Percentiles rank a stretch among this genome's conserved stretches.
Evolutionary conservation across 2,888 invertebrate species (phyloP).

Genomic region (Ormyrus labotus): DNA sequence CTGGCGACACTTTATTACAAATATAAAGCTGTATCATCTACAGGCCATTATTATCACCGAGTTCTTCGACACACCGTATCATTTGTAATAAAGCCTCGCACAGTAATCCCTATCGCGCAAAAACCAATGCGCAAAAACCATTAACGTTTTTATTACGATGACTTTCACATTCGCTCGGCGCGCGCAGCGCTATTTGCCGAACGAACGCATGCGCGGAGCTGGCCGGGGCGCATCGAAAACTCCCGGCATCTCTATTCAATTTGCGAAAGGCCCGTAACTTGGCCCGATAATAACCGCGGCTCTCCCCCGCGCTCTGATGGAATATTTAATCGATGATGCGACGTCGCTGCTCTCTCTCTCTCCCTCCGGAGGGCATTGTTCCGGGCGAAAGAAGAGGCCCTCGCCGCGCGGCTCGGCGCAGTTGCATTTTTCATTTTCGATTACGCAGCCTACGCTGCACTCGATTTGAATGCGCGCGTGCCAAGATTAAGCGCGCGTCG

Average conservation of each 20-base stretch:
- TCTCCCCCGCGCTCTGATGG: slow-evolving; percentile 25
- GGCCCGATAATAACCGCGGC: slow-evolving; percentile 29
- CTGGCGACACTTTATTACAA: too few relatives aligned
- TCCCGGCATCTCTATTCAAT: slow-evolving; percentile 41
- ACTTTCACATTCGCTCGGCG: too few relatives aligned
- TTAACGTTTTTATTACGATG: too few relatives aligned
- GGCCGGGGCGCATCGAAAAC: slow-evolving; percentile 3
- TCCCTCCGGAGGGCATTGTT: slow-evolving; percentile 33
- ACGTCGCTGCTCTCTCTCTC: neutral
- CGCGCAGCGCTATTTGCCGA: too few relatives aligned
- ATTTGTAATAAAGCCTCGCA: too few relatives aligned
- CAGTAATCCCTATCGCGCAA: too few relatives aligned
- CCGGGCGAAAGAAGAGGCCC: slow-evolving; percentile 3
- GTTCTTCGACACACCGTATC: too few relatives aligned
- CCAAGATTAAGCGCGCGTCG: slow-evolving; percentile 15
- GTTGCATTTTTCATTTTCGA: slow-evolving; percentile 53
- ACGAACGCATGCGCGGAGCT: too few relatives aligned
- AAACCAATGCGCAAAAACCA: too few relatives aligned
- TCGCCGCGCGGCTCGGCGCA: neutral
- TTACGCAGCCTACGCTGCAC: slow-evolving; percentile 18
- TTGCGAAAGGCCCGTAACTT: slow-evolving; percentile 38
- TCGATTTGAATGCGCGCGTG: slow-evolving; percentile 26
- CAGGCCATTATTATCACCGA: too few relatives aligned
- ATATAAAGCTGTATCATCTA: too few relatives aligned
- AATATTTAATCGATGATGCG: slow-evolving; percentile 47